Evolutionary conservation across 2,888 invertebrate species (phyloP).

Genomic region (Ischnus inquisitorius): DNA sequence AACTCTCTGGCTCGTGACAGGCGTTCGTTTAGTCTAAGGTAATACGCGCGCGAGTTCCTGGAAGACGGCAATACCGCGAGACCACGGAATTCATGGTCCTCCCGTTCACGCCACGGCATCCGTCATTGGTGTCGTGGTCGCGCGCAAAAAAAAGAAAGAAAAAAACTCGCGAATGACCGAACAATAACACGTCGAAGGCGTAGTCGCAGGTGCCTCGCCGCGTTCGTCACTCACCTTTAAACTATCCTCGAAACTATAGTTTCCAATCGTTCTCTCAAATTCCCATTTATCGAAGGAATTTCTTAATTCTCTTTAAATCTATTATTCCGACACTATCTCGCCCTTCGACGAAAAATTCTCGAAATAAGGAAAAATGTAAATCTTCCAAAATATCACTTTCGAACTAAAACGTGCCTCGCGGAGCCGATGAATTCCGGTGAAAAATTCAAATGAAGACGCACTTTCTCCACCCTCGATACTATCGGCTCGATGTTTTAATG

Average conservation of each 20-base stretch:
- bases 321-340: slow-evolving; percentile 10
- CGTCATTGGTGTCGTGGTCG: slow-evolving; percentile 22
- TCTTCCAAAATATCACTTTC: neutral
- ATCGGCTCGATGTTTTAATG: neutral
- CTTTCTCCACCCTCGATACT: slow-evolving; percentile 15
- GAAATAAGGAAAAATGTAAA: neutral
- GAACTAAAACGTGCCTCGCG: neutral
- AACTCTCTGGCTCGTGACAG: slow-evolving; percentile 43
- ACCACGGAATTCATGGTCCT: slow-evolving; percentile 35
- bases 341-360: neutral
- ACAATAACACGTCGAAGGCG: slow-evolving; percentile 7
- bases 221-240: slow-evolving; percentile 55
- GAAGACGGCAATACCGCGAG: slow-evolving; percentile 40
- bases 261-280: neutral
- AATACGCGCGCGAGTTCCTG: slow-evolving; percentile 23
- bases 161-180: slow-evolving; percentile 2
- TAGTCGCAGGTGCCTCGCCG: slow-evolving; percentile 42
- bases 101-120: neutral
- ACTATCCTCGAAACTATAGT: slow-evolving; percentile 12
- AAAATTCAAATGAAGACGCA: neutral
- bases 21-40: neutral
- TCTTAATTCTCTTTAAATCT: neutral
- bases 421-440: neutral
- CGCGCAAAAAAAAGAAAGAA: neutral
- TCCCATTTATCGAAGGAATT: neutral